Percentiles rank a stretch among this genome's conserved stretches.
phyloP scores from a whole-genome alignment of 2,888 invertebrate species.

The Hybos culiciformis region DNA sequence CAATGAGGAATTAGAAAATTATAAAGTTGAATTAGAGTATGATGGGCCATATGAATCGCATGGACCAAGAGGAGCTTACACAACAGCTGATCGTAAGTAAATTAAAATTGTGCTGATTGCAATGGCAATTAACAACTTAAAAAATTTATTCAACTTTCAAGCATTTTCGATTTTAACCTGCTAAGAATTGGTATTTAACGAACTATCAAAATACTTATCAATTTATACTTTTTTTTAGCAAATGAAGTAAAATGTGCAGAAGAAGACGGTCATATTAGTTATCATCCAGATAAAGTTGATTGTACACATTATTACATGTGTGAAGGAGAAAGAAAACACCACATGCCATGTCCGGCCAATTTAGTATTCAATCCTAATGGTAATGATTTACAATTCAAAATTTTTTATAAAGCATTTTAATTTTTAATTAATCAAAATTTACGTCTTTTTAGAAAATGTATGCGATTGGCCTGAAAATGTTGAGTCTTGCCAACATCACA shows the following conservation, averaged over 20 bases:
- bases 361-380: slow-evolving; percentile 83
- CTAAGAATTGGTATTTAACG: not conserved
- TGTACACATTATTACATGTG: slow-evolving; percentile 95
- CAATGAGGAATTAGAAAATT: slow-evolving; percentile 69
- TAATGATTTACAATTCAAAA: too few species aligned
- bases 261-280: slow-evolving; percentile 90
- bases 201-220: not conserved
- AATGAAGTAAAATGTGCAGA: slow-evolving; percentile 82
- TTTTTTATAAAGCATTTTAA: too few species aligned
- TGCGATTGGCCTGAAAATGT: slow-evolving; percentile 96
- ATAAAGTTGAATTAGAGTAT: slow-evolving; percentile 67
- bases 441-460: too few species aligned
- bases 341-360: slow-evolving; percentile 89
- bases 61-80: slow-evolving; percentile 57
- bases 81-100: slow-evolving; percentile 77
- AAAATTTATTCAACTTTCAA: not conserved
- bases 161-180: too few species aligned
- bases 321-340: slow-evolving; percentile 86
- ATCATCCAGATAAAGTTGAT: slow-evolving; percentile 78
- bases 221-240: slow-evolving; percentile 41
- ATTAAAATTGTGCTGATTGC: not conserved
- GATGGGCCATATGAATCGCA: slow-evolving; percentile 75
- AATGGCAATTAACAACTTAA: not conserved
- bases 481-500: slow-evolving; percentile 65
- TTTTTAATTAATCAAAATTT: too few species aligned